phyloP scores from a whole-genome alignment of 2,797 vertebrate genomes.

The Cephalopachus bancanus region DNA sequence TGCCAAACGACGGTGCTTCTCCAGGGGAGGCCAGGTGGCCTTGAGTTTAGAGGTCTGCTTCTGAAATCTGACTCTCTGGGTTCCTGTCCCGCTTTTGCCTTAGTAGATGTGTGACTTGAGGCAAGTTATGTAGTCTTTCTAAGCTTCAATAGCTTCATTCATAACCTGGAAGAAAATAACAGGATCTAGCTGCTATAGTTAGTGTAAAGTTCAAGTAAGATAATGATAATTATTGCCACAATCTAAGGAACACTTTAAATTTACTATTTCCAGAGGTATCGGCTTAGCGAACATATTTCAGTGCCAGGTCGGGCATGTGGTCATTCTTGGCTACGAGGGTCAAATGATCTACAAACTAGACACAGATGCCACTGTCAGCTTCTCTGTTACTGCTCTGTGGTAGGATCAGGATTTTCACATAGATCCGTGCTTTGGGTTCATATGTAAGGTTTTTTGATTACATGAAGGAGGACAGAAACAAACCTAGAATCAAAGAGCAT shows the following conservation, averaged over 20 bases:
- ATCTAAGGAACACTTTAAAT: background rate
- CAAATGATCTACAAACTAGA: background rate
- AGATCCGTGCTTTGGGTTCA: background rate
- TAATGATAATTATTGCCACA: background rate
- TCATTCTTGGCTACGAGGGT: background rate
- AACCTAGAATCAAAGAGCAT: background rate
- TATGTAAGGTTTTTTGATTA: background rate
- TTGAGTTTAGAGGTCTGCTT: background rate
- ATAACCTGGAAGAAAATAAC: constrained; percentile 19
- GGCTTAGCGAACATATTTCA: background rate
- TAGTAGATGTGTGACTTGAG: background rate
- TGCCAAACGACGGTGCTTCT: background rate
- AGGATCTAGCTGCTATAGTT: background rate
- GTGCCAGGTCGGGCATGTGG: background rate
- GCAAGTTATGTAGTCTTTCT: background rate
- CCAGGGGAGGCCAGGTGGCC: background rate
- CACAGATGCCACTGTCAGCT: background rate
- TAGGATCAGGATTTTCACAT: constrained; percentile 29
- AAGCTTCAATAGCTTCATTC: background rate
- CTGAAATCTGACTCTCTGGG: background rate
- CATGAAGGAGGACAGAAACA: constrained; percentile 53
- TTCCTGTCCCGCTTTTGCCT: background rate
- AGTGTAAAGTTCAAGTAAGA: background rate
- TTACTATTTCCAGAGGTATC: background rate
- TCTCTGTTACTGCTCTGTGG: background rate